Conservation (phyloP, 2,797 vertebrate genomes). For the Rhinella marina region DNA sequence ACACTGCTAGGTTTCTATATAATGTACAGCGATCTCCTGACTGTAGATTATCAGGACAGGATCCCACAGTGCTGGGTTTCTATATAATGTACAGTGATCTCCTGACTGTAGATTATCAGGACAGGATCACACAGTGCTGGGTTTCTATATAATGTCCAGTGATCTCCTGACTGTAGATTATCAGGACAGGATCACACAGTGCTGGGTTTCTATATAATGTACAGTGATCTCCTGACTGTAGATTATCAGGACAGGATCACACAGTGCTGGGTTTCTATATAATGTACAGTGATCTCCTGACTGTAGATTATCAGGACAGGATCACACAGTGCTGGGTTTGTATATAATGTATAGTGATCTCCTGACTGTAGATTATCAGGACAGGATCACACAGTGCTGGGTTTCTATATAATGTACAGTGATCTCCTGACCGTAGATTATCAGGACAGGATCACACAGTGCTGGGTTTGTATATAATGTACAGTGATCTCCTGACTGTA, state of each 20-base stretch:
- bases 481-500: background rate
- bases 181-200: background rate
- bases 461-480: constrained; percentile 9
- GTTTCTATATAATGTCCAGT: background rate
- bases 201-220: background rate
- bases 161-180: background rate
- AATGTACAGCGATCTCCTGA: background rate
- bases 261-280: background rate
- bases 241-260: constrained; percentile 5
- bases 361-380: background rate
- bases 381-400: background rate
- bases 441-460: background rate
- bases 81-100: too few relatives aligned
- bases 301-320: constrained; percentile 7
- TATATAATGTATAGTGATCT: background rate
- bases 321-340: background rate
- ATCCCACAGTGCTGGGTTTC: background rate
- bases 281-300: too few relatives aligned
- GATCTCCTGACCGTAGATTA: background rate
- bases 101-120: too few relatives aligned
- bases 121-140: background rate
- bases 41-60: background rate
- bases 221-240: background rate
- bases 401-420: background rate
- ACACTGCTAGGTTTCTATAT: background rate